Evolutionary conservation across 2,113 vertebrate species (phyloP).

Genomic region (Ardeotis arabs): DNA sequence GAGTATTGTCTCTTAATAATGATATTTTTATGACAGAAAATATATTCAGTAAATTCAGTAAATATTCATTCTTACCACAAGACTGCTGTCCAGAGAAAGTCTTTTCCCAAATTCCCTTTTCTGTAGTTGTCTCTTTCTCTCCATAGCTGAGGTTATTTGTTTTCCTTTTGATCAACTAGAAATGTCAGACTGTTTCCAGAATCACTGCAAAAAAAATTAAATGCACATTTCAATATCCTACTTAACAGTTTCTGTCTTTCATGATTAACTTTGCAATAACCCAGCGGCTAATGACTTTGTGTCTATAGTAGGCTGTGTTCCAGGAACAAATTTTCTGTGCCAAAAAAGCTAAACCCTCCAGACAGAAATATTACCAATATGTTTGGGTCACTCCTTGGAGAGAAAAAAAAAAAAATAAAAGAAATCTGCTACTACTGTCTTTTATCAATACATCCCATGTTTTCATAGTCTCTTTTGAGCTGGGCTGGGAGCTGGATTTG

Average conservation of each 20-base stretch:
- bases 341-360: slow-evolving; percentile 19
- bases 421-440: slow-evolving; percentile 1
- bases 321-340: slow-evolving; percentile 45
- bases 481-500: slow-evolving; percentile 56
- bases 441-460: slow-evolving; percentile 45
- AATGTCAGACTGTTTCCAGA: slow-evolving; percentile 52
- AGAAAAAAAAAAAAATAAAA: background rate
- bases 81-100: slow-evolving; percentile 82
- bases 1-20: slow-evolving; percentile 38
- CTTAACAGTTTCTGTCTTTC: slow-evolving; percentile 42
- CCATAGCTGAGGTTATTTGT: slow-evolving; percentile 74
- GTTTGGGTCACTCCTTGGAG: background rate
- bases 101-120: slow-evolving; percentile 83
- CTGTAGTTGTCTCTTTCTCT: slow-evolving; percentile 78
- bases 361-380: slow-evolving; percentile 30
- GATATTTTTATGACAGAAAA: slow-evolving; percentile 54
- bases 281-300: slow-evolving; percentile 54
- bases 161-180: slow-evolving; percentile 64
- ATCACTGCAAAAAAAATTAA: slow-evolving; percentile 60
- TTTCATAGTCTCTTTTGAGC: slow-evolving; percentile 75
- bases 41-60: slow-evolving; percentile 40
- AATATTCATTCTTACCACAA: slow-evolving; percentile 83
- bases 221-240: slow-evolving; percentile 55
- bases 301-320: slow-evolving; percentile 31
- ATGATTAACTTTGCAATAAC: slow-evolving; percentile 62